Conservation (phyloP, 2,888 invertebrate species). For the Dyspetes luteomarginatus region DNA sequence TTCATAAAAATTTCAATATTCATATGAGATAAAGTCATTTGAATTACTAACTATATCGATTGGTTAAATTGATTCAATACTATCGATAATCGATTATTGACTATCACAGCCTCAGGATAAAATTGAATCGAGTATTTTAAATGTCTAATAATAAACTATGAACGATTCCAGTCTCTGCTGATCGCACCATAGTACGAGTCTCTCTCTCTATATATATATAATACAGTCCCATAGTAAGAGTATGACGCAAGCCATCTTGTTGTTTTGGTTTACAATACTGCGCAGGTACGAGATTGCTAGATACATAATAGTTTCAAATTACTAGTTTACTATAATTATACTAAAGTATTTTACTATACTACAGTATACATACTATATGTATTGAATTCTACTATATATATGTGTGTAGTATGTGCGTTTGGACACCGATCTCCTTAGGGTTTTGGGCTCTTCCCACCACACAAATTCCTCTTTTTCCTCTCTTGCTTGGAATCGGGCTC, state of each 20-base stretch:
- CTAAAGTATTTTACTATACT: not conserved
- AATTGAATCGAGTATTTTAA: slow-evolving; percentile 1
- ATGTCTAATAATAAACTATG: not conserved
- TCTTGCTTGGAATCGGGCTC: too few species aligned
- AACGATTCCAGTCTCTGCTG: not conserved
- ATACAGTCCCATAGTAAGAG: not conserved
- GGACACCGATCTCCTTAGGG: too few species aligned
- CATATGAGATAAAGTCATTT: not conserved
- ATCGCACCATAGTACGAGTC: not conserved
- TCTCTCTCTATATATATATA: not conserved
- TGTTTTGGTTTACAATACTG: slow-evolving; percentile 39
- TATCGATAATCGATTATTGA: not conserved
- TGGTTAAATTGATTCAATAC: slow-evolving; percentile 5
- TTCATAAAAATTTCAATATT: not conserved
- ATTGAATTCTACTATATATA: too few species aligned
- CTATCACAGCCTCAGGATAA: not conserved
- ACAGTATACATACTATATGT: not conserved
- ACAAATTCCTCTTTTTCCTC: too few species aligned
- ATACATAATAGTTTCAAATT: slow-evolving; percentile 30
- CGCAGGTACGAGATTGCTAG: slow-evolving; percentile 26
- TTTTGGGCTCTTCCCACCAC: too few species aligned
- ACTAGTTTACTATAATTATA: slow-evolving; percentile 13
- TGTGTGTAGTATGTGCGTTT: too few species aligned
- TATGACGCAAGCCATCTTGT: slow-evolving; percentile 46
- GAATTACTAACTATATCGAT: slow-evolving; percentile 4